Evolutionary conservation across 2,797 vertebrate genomes (phyloP).

Genomic region (Hydrolagus colliei): DNA sequence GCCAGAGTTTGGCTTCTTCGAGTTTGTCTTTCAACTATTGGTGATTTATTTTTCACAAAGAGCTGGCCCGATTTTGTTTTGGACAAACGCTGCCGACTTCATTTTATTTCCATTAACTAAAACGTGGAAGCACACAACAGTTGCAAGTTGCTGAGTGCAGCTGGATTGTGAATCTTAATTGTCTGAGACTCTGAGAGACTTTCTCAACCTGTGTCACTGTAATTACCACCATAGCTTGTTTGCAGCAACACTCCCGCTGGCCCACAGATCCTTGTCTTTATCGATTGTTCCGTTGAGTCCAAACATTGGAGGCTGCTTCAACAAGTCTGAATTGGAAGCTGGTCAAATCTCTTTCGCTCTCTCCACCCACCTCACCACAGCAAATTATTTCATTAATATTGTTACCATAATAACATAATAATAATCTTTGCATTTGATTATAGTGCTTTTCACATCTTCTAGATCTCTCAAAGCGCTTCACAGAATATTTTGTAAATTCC

Average conservation of each 20-base stretch:
- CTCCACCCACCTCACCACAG: constrained; percentile 32
- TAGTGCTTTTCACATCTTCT: too few species aligned
- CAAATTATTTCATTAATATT: constrained; percentile 35
- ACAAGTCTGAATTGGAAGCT: too few species aligned
- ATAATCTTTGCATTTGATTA: too few species aligned
- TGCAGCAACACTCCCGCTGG: neutral
- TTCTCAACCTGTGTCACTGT: neutral
- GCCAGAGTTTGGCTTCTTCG: neutral
- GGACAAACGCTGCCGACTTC: too few species aligned
- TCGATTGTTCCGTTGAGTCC: too few species aligned
- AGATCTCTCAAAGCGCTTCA: too few species aligned
- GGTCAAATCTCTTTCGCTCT: neutral
- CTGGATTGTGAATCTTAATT: constrained; percentile 16
- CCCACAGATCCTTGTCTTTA: neutral
- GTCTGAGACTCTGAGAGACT: neutral
- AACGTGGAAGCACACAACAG: neutral
- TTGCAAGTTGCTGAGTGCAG: neutral
- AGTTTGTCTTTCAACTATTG: neutral
- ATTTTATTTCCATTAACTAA: neutral
- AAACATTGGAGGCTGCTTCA: neutral
- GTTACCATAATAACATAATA: neutral
- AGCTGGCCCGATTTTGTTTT: too few species aligned
- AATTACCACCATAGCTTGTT: neutral
- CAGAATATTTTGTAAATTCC: too few species aligned
- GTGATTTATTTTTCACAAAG: too few species aligned